Conservation (phyloP, 1,140 invertebrate species). For the Diorhabda carinulata region DNA sequence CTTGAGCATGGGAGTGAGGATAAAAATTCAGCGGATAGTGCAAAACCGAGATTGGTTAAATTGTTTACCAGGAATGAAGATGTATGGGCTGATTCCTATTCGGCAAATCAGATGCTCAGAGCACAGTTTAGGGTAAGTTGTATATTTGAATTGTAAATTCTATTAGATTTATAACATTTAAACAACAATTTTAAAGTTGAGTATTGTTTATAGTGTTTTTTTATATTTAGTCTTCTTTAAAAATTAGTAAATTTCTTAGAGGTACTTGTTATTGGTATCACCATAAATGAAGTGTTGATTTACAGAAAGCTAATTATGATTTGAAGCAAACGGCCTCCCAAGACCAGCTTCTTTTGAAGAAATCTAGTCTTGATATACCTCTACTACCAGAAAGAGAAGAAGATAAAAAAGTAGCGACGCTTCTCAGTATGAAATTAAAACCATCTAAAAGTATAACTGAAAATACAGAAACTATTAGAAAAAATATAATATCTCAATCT, state of each 20-base stretch:
- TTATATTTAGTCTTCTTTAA: too few species aligned
- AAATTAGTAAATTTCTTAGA: too few species aligned
- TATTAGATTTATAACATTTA: too few species aligned
- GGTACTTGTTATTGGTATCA: too few species aligned
- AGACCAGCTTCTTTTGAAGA: constrained; percentile 71
- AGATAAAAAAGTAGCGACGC: constrained; percentile 71
- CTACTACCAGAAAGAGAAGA: constrained; percentile 75
- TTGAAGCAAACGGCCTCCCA: constrained; percentile 62
- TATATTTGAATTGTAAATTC: too few species aligned
- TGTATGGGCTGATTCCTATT: constrained; percentile 86
- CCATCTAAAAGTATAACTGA: constrained; percentile 54
- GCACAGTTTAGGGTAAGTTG: constrained; percentile 75
- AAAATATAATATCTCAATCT: constrained; percentile 46
- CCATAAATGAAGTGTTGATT: constrained; percentile 27
- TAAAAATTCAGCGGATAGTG: constrained; percentile 63
- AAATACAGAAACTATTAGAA: constrained; percentile 51
- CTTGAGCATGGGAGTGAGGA: constrained; percentile 89
- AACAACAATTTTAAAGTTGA: too few species aligned
- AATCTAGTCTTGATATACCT: constrained; percentile 72
- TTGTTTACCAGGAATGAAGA: constrained; percentile 74
- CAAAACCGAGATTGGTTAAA: constrained; percentile 67
- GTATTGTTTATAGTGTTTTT: not conserved
- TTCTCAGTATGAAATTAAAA: constrained; percentile 64
- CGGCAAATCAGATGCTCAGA: constrained; percentile 77
- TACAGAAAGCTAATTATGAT: constrained; percentile 71